Conservation (phyloP, 2,113 vertebrate genomes). For the Steatornis caripensis region DNA sequence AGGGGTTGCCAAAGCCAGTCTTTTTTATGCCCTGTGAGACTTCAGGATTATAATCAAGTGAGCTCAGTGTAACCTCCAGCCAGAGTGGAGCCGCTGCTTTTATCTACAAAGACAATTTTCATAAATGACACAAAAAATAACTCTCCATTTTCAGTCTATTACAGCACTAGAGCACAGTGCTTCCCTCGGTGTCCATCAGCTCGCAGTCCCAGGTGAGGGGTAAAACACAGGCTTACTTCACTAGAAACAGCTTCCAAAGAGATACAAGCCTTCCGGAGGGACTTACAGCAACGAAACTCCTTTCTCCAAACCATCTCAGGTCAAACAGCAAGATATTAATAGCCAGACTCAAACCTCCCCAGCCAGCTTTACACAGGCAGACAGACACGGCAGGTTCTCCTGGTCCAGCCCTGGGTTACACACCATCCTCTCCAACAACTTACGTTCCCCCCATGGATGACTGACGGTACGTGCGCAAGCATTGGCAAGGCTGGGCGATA, state of each 20-base stretch:
- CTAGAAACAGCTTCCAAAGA: neutral
- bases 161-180: neutral
- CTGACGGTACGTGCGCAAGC: neutral
- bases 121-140: neutral
- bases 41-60: neutral
- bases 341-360: neutral
- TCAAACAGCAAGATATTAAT: neutral
- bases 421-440: neutral
- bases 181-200: neutral
- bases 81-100: neutral
- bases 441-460: neutral
- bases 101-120: neutral
- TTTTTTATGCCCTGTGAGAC: neutral
- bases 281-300: neutral
- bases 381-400: neutral
- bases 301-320: neutral
- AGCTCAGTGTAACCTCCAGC: neutral
- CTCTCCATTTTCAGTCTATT: neutral
- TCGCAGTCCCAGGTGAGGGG: neutral
- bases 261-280: neutral
- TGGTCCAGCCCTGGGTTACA: neutral
- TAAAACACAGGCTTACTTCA: fast-evolving
- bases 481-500: neutral
- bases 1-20: neutral
- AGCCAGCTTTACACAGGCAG: neutral